Percentiles rank a stretch among this genome's conserved stretches.
Evolutionary conservation across 1,140 invertebrate species (phyloP).

Genomic region (Pygmarrhopalites habei): DNA sequence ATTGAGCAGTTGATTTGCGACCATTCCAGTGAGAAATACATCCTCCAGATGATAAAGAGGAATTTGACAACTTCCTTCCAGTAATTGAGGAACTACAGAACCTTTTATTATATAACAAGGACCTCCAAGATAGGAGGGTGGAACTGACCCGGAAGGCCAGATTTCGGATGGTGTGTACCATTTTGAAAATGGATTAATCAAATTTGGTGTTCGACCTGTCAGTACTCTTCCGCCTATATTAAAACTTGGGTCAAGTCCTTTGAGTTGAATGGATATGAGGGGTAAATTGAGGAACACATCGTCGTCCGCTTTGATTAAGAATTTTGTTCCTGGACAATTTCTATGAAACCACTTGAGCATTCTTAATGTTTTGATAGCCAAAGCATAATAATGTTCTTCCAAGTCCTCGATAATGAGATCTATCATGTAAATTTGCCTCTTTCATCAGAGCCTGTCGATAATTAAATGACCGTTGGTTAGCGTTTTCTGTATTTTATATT

Average conservation of each 20-base stretch:
- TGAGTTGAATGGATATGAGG: slow-evolving; percentile 28
- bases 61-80: slow-evolving; percentile 57
- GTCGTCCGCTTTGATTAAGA: slow-evolving; percentile 42
- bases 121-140: slow-evolving; percentile 38
- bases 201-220: slow-evolving; percentile 3
- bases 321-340: slow-evolving; percentile 13
- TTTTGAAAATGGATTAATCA: slow-evolving; percentile 39
- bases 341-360: slow-evolving; percentile 22
- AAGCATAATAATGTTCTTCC: slow-evolving; percentile 23
- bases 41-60: slow-evolving; percentile 73
- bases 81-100: slow-evolving; percentile 58
- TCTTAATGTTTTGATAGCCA: slow-evolving; percentile 22
- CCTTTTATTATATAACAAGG: slow-evolving; percentile 65
- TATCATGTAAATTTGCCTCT: slow-evolving; percentile 6
- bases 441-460: too few species aligned
- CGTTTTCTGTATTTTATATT: too few species aligned
- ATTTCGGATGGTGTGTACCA: slow-evolving; percentile 41
- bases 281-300: slow-evolving; percentile 46
- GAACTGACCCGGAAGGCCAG: slow-evolving; percentile 31
- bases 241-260: slow-evolving; percentile 3
- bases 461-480: too few species aligned
- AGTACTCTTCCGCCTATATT: neutral
- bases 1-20: slow-evolving; percentile 2
- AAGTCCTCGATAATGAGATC: slow-evolving; percentile 28
- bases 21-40: slow-evolving; percentile 69